Base-by-base conservation (phyloP, 2,113 vertebrate species). In the Mustela lutreola region DNA sequence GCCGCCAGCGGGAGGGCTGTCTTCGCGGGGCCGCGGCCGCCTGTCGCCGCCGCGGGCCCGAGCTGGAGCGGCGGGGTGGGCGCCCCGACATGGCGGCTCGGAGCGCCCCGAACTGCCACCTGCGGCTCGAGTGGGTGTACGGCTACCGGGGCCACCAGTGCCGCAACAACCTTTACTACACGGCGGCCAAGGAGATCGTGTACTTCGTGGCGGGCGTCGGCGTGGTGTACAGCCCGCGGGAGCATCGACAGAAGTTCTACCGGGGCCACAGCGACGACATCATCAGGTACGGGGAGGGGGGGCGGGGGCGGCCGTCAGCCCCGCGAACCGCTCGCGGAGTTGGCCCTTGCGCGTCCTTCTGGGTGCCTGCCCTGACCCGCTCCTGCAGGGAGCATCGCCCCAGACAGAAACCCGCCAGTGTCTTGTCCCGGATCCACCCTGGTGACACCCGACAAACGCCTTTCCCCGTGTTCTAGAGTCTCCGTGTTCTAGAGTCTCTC, bases 81-180 rank as follows among this genome's bases (percentile, higher is more conserved):
- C 95, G 89, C 96, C 97, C 98, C 98, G 99, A 98, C 98, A 99
- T 99, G 99, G 99, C 99, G 99, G 99, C 99, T 99, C 99, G 99
- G 97, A 99, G 99, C 98, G 99, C 99, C 98, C 99, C 99, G 93
- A 99, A 99, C 98, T 99, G 99, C 99, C 99, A 99, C 99, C 99
- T 99, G 98, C 99, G 99, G 99, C 99, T 99, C 97, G 99, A 99
- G 98, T 99, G 99, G 99, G 99, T 99, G 96, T 99, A 99, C 98
- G 99, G 99, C 97, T 99, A 99, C 99, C 99, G 99, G 97, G 99
- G 99, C 97, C 99, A 99, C 97, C 99, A 99, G 99, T 99, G 99
- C 99, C 99, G 99, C 99, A 99, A 99, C 99, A 99, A 99, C 99
- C 99, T 99, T 98, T 99, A 99, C 99, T 99, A 99, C 99, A 99